These are phyloP conservation scores for Enteromius anoplus DNA, from an alignment of 2,797 vertebrate genomes.

Conservation along the genomic window DNA sequence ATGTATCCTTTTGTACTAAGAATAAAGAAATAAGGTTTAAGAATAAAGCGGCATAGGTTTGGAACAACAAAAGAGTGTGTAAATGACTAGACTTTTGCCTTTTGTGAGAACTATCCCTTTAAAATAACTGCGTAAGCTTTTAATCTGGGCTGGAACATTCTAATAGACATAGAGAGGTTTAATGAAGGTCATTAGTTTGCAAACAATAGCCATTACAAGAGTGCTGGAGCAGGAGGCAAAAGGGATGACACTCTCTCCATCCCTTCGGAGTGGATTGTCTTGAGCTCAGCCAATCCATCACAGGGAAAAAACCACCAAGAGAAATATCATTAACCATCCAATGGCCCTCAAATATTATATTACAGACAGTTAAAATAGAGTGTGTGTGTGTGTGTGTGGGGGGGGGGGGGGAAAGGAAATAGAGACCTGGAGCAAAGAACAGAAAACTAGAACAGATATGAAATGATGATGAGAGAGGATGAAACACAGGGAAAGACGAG, in stretches of 20 bases:
- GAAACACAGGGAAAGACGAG: neutral
- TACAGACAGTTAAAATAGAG: slow-evolving; percentile 11
- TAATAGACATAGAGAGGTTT: slow-evolving; percentile 69
- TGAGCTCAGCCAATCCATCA: slow-evolving; percentile 41
- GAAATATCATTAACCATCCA: slow-evolving; percentile 69
- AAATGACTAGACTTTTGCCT: slow-evolving; percentile 1
- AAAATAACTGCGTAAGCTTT: slow-evolving; percentile 59
- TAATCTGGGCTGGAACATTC: slow-evolving; percentile 50
- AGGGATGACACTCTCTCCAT: slow-evolving; percentile 23
- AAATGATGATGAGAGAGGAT: neutral
- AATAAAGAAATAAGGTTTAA: neutral
- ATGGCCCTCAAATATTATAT: slow-evolving; percentile 59
- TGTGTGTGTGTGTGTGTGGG: neutral
- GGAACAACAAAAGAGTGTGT: neutral
- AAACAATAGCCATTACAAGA: slow-evolving; percentile 72
- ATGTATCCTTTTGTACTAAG: neutral
- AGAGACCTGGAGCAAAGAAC: neutral
- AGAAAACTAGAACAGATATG: neutral
- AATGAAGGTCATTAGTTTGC: slow-evolving; percentile 78
- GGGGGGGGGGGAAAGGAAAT: neutral
- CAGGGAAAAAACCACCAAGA: slow-evolving; percentile 54
- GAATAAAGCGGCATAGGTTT: neutral
- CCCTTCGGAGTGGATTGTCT: slow-evolving; percentile 32
- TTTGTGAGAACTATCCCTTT: neutral
- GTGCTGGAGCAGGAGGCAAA: slow-evolving; percentile 55